Evolutionary conservation across 2,113 vertebrate genomes (phyloP).

Genomic region (Passer domesticus): DNA sequence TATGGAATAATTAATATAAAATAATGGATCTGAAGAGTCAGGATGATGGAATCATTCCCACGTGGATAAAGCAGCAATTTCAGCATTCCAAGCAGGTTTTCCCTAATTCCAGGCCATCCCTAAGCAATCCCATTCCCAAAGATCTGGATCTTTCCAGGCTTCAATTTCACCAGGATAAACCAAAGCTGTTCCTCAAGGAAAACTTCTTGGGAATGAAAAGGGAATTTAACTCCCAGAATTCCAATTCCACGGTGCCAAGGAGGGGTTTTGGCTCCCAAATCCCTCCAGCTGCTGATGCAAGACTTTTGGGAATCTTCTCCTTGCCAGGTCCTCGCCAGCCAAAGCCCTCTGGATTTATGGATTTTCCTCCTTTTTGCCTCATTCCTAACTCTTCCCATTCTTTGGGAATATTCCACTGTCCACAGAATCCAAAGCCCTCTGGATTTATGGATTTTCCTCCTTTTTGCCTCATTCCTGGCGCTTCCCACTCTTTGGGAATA

Average conservation of each 20-base stretch:
- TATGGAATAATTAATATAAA: accelerated
- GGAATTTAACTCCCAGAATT: background rate
- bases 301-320: background rate
- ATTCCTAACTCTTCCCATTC: background rate
- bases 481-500: background rate
- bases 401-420: background rate
- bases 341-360: background rate
- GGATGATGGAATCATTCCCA: background rate
- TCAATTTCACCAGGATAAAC: background rate
- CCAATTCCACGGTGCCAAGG: no score
- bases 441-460: background rate
- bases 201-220: background rate
- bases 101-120: background rate
- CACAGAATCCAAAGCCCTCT: background rate
- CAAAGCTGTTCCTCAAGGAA: background rate
- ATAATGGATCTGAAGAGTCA: no score
- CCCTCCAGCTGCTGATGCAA: background rate
- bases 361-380: background rate
- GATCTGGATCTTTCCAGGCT: background rate
- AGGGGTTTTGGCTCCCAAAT: background rate
- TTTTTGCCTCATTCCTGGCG: background rate
- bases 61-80: background rate
- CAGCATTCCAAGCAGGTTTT: background rate
- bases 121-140: background rate
- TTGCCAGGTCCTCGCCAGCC: background rate